Percentiles rank a stretch among this genome's conserved stretches.
These are phyloP conservation scores for Phalangium opilio DNA, from an alignment of 2,888 invertebrate genomes.

Conservation along the genomic window DNA sequence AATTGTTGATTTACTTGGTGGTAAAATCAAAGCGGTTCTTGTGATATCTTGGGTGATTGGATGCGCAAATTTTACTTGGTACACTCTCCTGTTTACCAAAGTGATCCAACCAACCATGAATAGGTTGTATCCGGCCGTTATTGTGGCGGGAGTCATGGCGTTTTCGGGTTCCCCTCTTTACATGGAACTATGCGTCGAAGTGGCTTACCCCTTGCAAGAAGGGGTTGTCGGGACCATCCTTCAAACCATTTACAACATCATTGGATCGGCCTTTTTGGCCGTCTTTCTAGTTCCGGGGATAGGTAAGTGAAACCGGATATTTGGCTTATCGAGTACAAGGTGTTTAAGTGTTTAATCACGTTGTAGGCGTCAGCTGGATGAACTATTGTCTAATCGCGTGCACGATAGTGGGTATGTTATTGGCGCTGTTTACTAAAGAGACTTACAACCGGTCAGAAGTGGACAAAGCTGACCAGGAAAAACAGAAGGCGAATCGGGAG, in stretches of 20 bases:
- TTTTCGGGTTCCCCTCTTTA: background rate
- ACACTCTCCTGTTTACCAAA: background rate
- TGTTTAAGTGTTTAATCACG: too few relatives aligned
- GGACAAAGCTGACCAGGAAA: background rate
- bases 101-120: background rate
- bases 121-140: background rate
- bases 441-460: background rate
- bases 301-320: background rate
- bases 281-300: slow-evolving; percentile 1
- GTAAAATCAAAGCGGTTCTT: slow-evolving; percentile 1
- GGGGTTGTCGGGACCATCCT: background rate
- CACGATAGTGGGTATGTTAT: background rate
- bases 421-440: background rate
- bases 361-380: slow-evolving; percentile 1
- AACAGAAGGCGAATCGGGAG: too few relatives aligned
- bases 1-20: slow-evolving; percentile 1
- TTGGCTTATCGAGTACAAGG: too few relatives aligned
- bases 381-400: background rate
- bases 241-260: background rate
- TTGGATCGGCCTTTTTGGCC: slow-evolving; percentile 1
- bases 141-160: background rate
- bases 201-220: background rate
- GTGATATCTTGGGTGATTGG: background rate
- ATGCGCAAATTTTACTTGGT: background rate
- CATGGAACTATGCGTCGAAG: background rate